phyloP scores from a whole-genome alignment of 30 jellyfish, hydroid and myxozoan species.

The Cassiopea xamachana region DNA sequence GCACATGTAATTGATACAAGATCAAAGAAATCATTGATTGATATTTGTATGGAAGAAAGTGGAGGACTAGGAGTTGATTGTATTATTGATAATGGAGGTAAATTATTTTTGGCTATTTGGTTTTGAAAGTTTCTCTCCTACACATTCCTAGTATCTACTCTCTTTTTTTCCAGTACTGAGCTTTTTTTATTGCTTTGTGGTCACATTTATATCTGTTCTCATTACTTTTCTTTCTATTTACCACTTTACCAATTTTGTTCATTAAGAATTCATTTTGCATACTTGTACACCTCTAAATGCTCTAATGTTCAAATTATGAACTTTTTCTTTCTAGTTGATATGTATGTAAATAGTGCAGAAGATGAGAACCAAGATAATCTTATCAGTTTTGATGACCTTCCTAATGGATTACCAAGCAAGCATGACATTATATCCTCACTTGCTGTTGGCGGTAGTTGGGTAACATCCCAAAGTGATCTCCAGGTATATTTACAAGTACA shows the following conservation, averaged over 20 bases:
- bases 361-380: conserved; percentile 52
- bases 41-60: conserved; percentile 87
- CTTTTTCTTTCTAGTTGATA: conserved; percentile 49
- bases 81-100: conserved; percentile 88
- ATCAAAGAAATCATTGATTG: conserved; percentile 68
- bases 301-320: too few species aligned
- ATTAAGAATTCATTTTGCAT: too few species aligned
- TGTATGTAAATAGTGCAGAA: conserved; percentile 65
- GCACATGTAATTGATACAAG: conserved; percentile 66
- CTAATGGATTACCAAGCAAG: conserved; percentile 48
- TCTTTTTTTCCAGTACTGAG: not conserved
- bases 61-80: conserved; percentile 95
- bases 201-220: not conserved
- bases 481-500: conserved; percentile 54
- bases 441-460: conserved; percentile 96
- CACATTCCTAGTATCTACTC: not conserved
- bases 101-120: not conserved
- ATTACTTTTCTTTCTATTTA: not conserved
- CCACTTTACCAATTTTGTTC: not conserved
- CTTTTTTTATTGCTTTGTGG: not conserved
- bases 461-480: conserved; percentile 75
- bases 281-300: too few species aligned
- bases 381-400: conserved; percentile 31
- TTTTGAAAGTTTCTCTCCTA: not conserved
- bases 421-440: conserved; percentile 80